Conservation (phyloP, 2,888 invertebrate genomes). For the Drosophila niveifrons region DNA sequence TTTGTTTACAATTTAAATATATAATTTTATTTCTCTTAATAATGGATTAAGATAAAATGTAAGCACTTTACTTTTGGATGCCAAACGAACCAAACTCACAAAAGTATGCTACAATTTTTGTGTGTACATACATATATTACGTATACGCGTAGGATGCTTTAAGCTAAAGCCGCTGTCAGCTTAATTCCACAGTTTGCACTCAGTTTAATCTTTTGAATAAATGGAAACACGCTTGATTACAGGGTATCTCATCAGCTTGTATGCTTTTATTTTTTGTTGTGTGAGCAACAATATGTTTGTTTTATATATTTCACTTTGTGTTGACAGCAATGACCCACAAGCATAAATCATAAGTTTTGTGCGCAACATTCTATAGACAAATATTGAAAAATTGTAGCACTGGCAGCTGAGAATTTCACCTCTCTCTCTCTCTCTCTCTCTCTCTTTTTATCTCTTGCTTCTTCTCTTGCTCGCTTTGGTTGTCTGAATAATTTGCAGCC, state of each 20-base stretch:
- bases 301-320: constrained; percentile 69
- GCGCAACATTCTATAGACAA: constrained; percentile 49
- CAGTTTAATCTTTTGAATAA: background rate
- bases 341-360: constrained; percentile 82
- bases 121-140: constrained; percentile 10
- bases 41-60: background rate
- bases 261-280: constrained; percentile 5
- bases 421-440: background rate
- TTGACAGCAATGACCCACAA: constrained; percentile 84
- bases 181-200: background rate
- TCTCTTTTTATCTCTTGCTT: background rate
- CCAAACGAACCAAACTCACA: constrained; percentile 5
- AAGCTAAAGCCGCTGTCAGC: background rate
- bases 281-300: constrained; percentile 66
- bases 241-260: constrained; percentile 17
- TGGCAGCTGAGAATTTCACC: constrained; percentile 25
- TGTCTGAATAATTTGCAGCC: constrained; percentile 15
- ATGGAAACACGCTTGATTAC: background rate
- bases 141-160: constrained; percentile 30
- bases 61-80: background rate
- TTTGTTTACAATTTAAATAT: constrained; percentile 15
- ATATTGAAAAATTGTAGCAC: constrained; percentile 56
- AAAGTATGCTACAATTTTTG: constrained; percentile 50
- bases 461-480: background rate
- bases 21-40: constrained; percentile 7